Percentiles rank a stretch among this genome's conserved stretches.
These are phyloP conservation scores for Harlomillsia oculata DNA, from an alignment of 1,140 invertebrate genomes.

Conservation along the genomic window DNA sequence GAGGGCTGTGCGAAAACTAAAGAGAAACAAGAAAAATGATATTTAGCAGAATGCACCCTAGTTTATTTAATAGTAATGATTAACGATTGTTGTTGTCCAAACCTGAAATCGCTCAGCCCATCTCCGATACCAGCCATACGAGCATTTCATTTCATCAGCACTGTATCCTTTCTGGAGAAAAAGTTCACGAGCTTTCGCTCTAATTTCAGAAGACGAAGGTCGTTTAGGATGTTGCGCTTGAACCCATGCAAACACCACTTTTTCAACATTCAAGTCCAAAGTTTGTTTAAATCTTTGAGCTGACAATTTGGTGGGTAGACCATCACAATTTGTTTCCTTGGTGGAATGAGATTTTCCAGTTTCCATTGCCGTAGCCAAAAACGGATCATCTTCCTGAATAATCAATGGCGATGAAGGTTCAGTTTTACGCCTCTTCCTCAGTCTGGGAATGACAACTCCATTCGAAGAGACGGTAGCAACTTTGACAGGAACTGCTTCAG, in stretches of 20 bases:
- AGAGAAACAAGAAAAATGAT: too few relatives aligned
- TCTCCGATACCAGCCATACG: conserved; percentile 36
- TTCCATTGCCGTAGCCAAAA: background rate
- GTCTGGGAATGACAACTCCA: background rate
- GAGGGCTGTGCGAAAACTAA: too few relatives aligned
- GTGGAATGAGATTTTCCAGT: background rate
- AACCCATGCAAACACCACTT: conserved; percentile 21
- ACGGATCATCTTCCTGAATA: background rate
- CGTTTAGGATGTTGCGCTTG: background rate
- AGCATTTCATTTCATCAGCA: conserved; percentile 33
- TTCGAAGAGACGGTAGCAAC: background rate
- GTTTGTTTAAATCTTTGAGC: conserved; percentile 14
- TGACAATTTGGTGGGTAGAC: background rate
- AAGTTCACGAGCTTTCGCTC: conserved; percentile 30
- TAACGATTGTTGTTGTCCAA: too few relatives aligned
- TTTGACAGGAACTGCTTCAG: too few relatives aligned
- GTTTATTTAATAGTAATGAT: too few relatives aligned
- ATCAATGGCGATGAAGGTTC: background rate
- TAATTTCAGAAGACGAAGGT: conserved; percentile 20
- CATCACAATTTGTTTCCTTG: background rate
- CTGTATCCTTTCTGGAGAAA: conserved; percentile 4
- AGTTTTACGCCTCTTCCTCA: background rate
- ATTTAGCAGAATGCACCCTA: too few relatives aligned
- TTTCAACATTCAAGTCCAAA: conserved; percentile 22
- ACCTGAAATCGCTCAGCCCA: conserved; percentile 28